phyloP scores from a whole-genome alignment of 2,113 vertebrate species.

The Chamaea fasciata region DNA sequence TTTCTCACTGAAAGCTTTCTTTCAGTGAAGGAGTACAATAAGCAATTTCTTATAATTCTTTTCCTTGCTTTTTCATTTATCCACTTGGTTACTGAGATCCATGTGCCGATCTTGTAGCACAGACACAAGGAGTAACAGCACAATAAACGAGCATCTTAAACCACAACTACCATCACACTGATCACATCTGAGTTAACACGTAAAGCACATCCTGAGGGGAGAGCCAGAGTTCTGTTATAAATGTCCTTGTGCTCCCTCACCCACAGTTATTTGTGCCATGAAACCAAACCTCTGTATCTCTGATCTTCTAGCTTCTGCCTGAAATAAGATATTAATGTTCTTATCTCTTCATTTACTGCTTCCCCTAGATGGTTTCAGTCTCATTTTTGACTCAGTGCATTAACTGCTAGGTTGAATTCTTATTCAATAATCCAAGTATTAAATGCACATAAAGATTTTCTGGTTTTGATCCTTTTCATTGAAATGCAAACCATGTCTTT shows the following conservation, averaged over 20 bases:
- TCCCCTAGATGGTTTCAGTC: neutral
- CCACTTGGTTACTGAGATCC: neutral
- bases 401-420: neutral
- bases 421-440: neutral
- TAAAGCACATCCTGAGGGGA: neutral
- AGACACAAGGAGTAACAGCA: accelerated
- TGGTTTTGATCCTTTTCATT: neutral
- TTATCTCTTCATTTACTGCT: neutral
- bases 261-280: neutral
- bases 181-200: neutral
- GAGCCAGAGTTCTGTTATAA: neutral
- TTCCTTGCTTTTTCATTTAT: neutral
- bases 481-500: neutral
- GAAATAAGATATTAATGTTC: neutral
- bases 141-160: neutral
- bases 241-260: neutral
- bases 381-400: neutral
- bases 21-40: neutral
- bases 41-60: neutral
- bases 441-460: neutral
- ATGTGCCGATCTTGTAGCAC: accelerated
- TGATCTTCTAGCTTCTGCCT: neutral
- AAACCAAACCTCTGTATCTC: neutral
- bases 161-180: neutral
- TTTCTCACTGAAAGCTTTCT: neutral